phyloP scores from a whole-genome alignment of 2,888 invertebrate species.

The Gerris lacustris region DNA sequence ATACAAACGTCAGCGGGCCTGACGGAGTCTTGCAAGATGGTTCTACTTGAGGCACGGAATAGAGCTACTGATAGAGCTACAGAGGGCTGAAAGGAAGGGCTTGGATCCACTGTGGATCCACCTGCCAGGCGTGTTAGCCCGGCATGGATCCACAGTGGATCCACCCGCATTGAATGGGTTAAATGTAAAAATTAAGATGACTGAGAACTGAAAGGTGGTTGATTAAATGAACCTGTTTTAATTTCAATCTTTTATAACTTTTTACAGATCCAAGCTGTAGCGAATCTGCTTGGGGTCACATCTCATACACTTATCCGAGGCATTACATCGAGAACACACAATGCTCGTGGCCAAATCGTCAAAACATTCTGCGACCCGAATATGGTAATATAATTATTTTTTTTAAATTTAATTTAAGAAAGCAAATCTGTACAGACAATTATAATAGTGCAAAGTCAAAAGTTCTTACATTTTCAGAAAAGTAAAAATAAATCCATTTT shows the following conservation, averaged over 20 bases:
- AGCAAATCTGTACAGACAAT: not conserved
- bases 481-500: not conserved
- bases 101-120: no score
- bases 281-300: conserved; percentile 66
- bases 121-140: no score
- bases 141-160: no score
- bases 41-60: no score
- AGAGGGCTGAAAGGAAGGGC: no score
- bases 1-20: no score
- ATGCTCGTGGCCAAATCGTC: conserved; percentile 62
- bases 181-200: no score
- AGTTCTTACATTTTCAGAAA: not conserved
- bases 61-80: no score
- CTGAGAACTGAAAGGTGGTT: no score
- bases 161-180: no score
- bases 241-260: not conserved
- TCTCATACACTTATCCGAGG: conserved; percentile 64
- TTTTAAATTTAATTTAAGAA: not conserved
- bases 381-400: conserved; percentile 43
- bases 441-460: not conserved
- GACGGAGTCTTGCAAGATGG: no score
- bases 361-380: conserved; percentile 73
- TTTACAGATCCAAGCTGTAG: conserved; percentile 57
- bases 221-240: no score
- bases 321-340: conserved; percentile 68